A percentile compares a stretch with the other conserved stretches of the same genome.
These are phyloP conservation scores for Gallinago nigripennis DNA, from an alignment of 2,797 vertebrate genomes.

Conservation along the genomic window DNA sequence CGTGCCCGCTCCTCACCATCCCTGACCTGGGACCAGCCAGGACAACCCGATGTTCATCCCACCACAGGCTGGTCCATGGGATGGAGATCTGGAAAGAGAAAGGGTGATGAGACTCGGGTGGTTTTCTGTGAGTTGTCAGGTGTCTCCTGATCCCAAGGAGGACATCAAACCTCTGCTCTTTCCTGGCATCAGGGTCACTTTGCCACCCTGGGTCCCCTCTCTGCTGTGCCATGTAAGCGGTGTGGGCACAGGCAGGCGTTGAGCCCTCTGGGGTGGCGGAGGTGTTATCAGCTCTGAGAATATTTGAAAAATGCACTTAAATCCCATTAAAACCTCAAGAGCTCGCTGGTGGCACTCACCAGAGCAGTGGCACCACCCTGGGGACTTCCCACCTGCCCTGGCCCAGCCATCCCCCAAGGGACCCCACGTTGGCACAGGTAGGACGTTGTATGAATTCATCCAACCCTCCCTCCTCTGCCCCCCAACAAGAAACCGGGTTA, in stretches of 20 bases:
- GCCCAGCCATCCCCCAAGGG: neutral
- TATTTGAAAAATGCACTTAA: slow-evolving; percentile 9
- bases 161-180: neutral
- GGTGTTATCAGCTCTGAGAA: neutral
- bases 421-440: neutral
- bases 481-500: neutral
- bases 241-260: accelerated
- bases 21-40: neutral
- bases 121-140: neutral
- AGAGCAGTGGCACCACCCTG: neutral
- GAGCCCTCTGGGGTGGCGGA: neutral
- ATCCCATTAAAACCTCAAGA: neutral
- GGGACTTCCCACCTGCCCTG: neutral
- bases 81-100: neutral
- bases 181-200: neutral
- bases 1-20: neutral
- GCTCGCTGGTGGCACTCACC: neutral
- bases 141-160: neutral
- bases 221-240: neutral
- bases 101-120: accelerated
- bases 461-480: neutral
- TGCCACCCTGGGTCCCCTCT: neutral
- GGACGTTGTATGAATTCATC: neutral
- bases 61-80: accelerated
- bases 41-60: neutral